Conservation (phyloP, 1,140 invertebrate species). For the Ctenoplectra terminalis region DNA sequence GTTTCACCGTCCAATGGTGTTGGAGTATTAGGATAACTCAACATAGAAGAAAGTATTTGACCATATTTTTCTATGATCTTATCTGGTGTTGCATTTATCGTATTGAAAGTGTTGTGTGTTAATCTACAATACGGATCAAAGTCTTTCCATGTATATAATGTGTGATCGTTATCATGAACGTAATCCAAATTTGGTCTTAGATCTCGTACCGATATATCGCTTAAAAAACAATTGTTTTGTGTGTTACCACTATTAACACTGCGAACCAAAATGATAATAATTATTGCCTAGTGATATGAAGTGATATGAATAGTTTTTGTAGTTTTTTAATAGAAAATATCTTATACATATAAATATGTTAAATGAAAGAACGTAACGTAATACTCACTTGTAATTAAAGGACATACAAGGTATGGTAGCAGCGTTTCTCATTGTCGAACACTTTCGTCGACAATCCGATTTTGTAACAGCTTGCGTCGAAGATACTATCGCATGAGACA, state of each 20-base stretch:
- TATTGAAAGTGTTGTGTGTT: not conserved
- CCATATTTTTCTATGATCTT: not conserved
- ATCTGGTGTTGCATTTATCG: slow-evolving; percentile 26
- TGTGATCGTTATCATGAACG: slow-evolving; percentile 84
- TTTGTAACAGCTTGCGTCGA: slow-evolving; percentile 85
- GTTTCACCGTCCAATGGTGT: not conserved
- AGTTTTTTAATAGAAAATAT: too few relatives aligned
- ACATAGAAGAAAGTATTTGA: not conserved
- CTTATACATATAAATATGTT: too few relatives aligned
- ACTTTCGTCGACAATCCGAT: slow-evolving; percentile 87
- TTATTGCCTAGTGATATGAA: too few relatives aligned
- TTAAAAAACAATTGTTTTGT: slow-evolving; percentile 86
- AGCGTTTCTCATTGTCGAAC: slow-evolving; percentile 84
- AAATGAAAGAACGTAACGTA: not conserved
- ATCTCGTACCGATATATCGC: slow-evolving; percentile 88
- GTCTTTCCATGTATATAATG: slow-evolving; percentile 87
- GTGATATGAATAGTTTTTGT: too few relatives aligned
- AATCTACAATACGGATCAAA: slow-evolving; percentile 77
- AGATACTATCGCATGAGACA: slow-evolving; percentile 86
- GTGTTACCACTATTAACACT: slow-evolving; percentile 57
- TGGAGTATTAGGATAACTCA: not conserved
- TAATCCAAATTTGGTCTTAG: slow-evolving; percentile 87
- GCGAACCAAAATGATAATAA: not conserved
- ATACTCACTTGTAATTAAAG: slow-evolving; percentile 85
- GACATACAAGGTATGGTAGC: slow-evolving; percentile 88